Conservation (phyloP, 2,113 vertebrate species). For the Porphyrio hochstetteri region DNA sequence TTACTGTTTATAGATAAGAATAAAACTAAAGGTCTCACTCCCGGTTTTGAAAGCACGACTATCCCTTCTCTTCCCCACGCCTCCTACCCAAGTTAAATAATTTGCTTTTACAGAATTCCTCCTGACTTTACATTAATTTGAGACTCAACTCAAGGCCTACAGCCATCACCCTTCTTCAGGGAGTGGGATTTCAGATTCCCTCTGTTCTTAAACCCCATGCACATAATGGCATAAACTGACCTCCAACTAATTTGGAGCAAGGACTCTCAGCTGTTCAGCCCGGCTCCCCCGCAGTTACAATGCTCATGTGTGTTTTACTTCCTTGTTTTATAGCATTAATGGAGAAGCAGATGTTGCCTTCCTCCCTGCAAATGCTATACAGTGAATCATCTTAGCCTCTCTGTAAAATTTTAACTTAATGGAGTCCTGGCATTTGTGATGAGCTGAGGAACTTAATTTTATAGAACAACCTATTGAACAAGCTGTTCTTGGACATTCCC, state of each 20-base stretch:
- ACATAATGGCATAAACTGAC: background rate
- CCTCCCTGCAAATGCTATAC: constrained; percentile 68
- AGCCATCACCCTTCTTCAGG: background rate
- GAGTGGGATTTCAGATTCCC: background rate
- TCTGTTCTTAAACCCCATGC: background rate
- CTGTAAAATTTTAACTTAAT: constrained; percentile 85
- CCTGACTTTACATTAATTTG: background rate
- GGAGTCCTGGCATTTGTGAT: constrained; percentile 88
- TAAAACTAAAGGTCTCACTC: constrained; percentile 54
- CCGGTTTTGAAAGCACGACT: background rate
- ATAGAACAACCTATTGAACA: constrained; percentile 89
- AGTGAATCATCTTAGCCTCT: constrained; percentile 83
- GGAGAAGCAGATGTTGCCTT: constrained; percentile 78
- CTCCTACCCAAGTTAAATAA: background rate
- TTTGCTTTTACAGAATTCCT: background rate
- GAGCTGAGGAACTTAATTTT: constrained; percentile 86
- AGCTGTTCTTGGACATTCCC: constrained; percentile 88
- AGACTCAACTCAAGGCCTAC: background rate
- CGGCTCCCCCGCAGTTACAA: background rate
- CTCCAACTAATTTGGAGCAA: background rate
- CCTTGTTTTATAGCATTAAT: constrained; percentile 61
- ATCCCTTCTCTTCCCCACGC: background rate
- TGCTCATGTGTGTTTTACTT: constrained; percentile 35
- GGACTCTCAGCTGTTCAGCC: background rate
- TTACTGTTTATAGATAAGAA: constrained; percentile 49